A percentile compares a stretch with the other conserved stretches of the same genome.
Evolutionary conservation across 2,113 vertebrate genomes (phyloP).

Genomic region (Mirza zaza): DNA sequence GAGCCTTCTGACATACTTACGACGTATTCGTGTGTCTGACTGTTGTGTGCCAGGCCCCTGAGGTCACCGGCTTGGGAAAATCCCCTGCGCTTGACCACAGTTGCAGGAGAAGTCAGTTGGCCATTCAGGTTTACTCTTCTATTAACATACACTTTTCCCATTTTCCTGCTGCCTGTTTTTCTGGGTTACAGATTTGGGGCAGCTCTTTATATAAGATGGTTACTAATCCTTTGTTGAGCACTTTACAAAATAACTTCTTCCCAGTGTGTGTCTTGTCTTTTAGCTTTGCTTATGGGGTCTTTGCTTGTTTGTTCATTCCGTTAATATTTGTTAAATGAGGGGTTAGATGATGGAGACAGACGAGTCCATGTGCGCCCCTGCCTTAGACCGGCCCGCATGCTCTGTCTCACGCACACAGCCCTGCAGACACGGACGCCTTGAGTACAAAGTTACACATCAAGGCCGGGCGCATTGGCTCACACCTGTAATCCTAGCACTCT

Average conservation of each 20-base stretch:
- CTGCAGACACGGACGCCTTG: no score
- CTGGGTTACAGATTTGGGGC: background rate
- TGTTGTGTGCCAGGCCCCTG: background rate
- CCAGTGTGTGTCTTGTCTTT: background rate
- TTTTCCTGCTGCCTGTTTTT: background rate
- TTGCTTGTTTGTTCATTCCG: background rate
- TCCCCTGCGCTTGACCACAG: background rate
- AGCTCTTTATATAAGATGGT: background rate
- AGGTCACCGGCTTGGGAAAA: background rate
- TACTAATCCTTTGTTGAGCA: background rate
- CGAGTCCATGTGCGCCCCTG: no score
- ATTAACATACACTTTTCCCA: background rate
- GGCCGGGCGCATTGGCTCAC: no score
- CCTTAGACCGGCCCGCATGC: no score
- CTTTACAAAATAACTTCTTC: background rate
- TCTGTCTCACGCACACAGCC: background rate
- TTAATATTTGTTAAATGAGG: background rate
- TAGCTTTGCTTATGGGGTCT: background rate
- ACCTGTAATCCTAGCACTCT: background rate
- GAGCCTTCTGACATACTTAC: background rate
- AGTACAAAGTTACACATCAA: no score
- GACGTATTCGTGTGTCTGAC: rapidly evolving
- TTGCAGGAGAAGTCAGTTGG: background rate
- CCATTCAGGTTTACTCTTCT: background rate
- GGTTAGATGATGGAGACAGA: background rate